Evolutionary conservation across 2,888 invertebrate genomes (phyloP).

Genomic region (Patella caerulea): DNA sequence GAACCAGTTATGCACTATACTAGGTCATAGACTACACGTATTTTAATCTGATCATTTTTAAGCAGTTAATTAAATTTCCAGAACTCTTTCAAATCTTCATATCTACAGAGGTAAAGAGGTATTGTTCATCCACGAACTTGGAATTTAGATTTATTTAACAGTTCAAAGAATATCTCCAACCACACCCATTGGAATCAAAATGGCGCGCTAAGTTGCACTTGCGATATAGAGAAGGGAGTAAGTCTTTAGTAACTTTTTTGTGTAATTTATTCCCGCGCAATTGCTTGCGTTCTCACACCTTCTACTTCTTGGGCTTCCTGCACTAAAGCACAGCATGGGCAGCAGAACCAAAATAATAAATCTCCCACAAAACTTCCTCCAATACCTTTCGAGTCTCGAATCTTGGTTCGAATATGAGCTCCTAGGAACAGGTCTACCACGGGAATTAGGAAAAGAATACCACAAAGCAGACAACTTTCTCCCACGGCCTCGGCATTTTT

Average conservation of each 20-base stretch:
- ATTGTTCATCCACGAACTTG: neutral
- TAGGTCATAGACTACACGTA: neutral
- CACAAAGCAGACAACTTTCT: constrained; percentile 64
- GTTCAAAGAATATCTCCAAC: no score
- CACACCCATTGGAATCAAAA: no score
- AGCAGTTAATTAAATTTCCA: neutral
- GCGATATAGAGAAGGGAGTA: no score
- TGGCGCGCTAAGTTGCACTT: no score
- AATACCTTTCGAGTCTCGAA: constrained; percentile 63
- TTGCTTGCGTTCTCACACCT: constrained; percentile 45
- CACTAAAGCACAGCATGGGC: constrained; percentile 59
- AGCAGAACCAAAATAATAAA: constrained; percentile 57
- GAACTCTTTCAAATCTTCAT: neutral
- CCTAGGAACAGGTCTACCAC: constrained; percentile 52
- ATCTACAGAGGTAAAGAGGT: neutral
- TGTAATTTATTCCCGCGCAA: constrained; percentile 42
- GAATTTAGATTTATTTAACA: neutral
- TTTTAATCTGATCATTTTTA: neutral
- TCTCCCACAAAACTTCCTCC: constrained; percentile 58
- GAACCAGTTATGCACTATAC: no score
- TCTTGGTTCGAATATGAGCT: constrained; percentile 57
- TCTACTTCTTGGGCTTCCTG: constrained; percentile 63
- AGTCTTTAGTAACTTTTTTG: no score
- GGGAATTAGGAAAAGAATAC: constrained; percentile 58
- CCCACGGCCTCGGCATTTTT: constrained; percentile 67